phyloP scores from a whole-genome alignment of 2,113 vertebrate species.

The Crotalus helleri region DNA sequence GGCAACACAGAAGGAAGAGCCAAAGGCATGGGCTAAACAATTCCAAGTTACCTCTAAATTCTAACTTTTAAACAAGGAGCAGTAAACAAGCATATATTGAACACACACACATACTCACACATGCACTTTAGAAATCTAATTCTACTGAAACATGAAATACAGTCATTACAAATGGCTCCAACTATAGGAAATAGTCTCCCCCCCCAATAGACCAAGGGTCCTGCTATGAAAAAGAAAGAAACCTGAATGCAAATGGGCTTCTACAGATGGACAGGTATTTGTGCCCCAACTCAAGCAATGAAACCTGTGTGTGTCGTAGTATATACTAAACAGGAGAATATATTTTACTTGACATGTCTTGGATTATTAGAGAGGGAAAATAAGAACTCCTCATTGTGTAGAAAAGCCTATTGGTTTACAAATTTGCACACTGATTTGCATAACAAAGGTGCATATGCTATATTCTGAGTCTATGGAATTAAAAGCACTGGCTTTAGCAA shows the following conservation, averaged over 20 bases:
- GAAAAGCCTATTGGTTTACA: not conserved
- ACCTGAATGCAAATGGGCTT: not conserved
- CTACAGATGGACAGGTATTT: not conserved
- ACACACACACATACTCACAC: not conserved
- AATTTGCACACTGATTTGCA: not conserved
- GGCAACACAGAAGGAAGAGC: not conserved
- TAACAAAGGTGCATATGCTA: not conserved
- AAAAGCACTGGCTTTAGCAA: not conserved
- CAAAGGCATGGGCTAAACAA: not conserved
- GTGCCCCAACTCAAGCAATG: not conserved
- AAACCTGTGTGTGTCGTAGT: not conserved
- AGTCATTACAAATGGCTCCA: not conserved
- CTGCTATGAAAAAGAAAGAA: no score
- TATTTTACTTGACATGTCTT: not conserved
- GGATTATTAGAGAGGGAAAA: not conserved
- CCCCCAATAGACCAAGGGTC: not conserved
- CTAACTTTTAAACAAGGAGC: not conserved
- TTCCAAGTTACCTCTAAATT: not conserved
- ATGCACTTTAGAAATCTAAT: not conserved
- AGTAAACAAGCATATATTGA: not conserved
- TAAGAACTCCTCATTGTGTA: not conserved
- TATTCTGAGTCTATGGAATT: not conserved
- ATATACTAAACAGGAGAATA: not conserved
- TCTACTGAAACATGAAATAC: not conserved
- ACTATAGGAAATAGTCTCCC: not conserved